Evolutionary conservation across 2,113 vertebrate species (phyloP), one percentile per base, ranked within the genome.

Genomic region (Bombycilla garrulus): DNA sequence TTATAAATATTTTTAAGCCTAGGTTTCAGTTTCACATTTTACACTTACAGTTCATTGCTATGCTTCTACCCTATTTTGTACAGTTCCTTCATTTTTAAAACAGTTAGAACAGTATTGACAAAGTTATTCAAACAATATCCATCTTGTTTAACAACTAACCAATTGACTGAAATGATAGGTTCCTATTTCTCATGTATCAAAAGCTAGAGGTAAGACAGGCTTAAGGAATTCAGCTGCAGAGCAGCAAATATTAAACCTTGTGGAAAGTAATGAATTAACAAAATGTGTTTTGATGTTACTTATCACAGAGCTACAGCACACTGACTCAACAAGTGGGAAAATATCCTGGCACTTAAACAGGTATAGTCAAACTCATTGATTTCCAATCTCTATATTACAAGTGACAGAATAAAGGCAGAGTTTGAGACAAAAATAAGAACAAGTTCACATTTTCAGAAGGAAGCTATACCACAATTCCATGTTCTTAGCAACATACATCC

Each of bases 261-360:
- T 3, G 11, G 31, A 90, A 70, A 83, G 42, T 11, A 79, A 81
- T 72, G 90, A 81, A 95, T 91, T 87, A 90, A 77, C 14, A 84
- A 90, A 83, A 73, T 28, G 17, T 4, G 6, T 62, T 96, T 85
- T 90, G 79, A 94, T 92, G 51, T 78, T 82, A 88, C 87, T 88
- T 95, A 94, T 95, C 93, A 83, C 47, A 78, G 51, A 93, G 77
- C 72, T 78, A 78, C 82, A 95, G 74, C 82, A 88, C 64, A 56
- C 74, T 73, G 79, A 79, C 54, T 94, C 86, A 54, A 78, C 33
- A 80, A 90, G 47, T 71, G 60, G 71, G 44, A 80, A 95, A 95
- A 86, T 77, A 93, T 66, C 71, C 61, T 83, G 87, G 71, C 79
- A 95, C 71, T 92, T 81, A 23, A 72, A 40, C 45, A 93, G 84